A percentile compares a stretch with the other conserved stretches of the same genome.
These are phyloP conservation scores for Zapornia atra DNA, from an alignment of 2,113 vertebrate genomes.

Conservation along the genomic window DNA sequence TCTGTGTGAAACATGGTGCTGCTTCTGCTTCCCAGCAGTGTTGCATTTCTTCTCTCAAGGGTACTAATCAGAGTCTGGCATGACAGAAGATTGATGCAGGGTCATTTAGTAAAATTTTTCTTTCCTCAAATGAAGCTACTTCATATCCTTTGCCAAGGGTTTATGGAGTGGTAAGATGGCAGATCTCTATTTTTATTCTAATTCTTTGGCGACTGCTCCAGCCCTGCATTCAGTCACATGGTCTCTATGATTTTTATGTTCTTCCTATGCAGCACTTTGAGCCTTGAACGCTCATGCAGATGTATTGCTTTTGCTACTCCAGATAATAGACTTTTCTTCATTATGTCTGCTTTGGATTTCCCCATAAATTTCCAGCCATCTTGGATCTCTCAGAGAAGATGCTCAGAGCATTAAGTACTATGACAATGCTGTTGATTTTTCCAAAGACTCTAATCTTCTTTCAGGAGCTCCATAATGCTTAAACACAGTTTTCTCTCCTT, in stretches of 20 bases:
- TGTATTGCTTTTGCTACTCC: neutral
- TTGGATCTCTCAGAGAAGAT: neutral
- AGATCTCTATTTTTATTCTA: neutral
- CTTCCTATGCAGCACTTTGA: neutral
- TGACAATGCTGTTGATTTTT: neutral
- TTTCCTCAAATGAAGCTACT: slow-evolving; percentile 11
- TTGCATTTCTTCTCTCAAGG: neutral
- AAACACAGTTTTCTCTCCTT: slow-evolving; percentile 14
- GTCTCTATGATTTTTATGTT: neutral
- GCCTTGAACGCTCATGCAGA: neutral
- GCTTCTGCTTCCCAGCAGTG: neutral
- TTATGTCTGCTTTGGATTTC: neutral
- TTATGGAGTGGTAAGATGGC: neutral
- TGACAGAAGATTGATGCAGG: neutral
- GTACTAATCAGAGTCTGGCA: neutral
- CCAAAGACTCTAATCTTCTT: slow-evolving; percentile 7
- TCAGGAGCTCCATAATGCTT: slow-evolving; percentile 13
- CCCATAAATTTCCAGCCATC: neutral
- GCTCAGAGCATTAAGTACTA: neutral
- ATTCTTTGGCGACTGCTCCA: slow-evolving; percentile 14
- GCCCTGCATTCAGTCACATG: neutral
- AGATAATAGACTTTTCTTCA: neutral
- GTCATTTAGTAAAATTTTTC: neutral
- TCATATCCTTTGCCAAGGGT: neutral
- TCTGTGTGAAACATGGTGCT: neutral